Conservation (phyloP, 2,797 vertebrate species). For the Eulemur albifrons region DNA sequence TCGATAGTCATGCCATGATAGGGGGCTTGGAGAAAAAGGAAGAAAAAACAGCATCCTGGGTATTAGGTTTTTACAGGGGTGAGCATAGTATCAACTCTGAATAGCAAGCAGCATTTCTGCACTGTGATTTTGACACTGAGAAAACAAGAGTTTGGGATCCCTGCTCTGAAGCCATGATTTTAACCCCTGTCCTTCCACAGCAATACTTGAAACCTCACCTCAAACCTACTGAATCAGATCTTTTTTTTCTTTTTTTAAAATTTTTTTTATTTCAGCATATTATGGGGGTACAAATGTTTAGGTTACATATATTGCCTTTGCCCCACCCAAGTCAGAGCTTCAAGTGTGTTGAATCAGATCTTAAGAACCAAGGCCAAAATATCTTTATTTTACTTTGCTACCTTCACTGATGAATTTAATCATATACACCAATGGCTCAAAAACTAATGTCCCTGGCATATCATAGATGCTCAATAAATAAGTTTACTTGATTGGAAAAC, state of each 20-base stretch:
- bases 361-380: neutral
- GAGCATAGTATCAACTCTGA: neutral
- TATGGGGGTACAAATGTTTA: too few species aligned
- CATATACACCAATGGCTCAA: neutral
- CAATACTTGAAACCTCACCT: neutral
- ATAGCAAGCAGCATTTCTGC: neutral
- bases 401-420: constrained; percentile 8
- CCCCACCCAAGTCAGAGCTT: too few species aligned
- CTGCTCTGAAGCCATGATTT: neutral
- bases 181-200: neutral
- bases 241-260: neutral
- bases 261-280: too few species aligned
- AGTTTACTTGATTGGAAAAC: neutral
- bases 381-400: neutral
- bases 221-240: neutral
- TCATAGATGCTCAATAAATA: neutral
- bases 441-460: neutral
- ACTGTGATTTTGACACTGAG: neutral
- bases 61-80: neutral
- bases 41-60: neutral
- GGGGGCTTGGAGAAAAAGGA: neutral
- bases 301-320: too few species aligned
- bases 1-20: neutral
- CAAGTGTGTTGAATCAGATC: neutral
- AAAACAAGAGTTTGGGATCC: neutral